These are phyloP conservation scores for Gobio occitaniae DNA, from an alignment of 2,797 vertebrate genomes.

Conservation along the genomic window DNA sequence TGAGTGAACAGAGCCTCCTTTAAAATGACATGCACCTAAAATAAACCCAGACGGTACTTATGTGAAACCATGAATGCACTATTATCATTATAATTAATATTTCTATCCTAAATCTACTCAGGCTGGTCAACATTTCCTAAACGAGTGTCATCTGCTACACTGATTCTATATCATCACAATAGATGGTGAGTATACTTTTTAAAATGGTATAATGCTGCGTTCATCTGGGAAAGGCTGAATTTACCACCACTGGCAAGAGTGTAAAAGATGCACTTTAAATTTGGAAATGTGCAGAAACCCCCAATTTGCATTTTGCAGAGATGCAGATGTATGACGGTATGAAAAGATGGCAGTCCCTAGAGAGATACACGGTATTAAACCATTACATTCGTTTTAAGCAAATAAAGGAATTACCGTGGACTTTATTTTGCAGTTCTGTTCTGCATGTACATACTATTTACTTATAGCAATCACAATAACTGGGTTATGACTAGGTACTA, in stretches of 20 bases:
- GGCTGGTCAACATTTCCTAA: constrained; percentile 1
- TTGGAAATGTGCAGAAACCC: constrained; percentile 5
- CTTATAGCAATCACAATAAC: no score
- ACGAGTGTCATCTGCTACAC: background rate
- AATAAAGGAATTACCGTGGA: background rate
- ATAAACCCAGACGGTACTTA: constrained; percentile 52
- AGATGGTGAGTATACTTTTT: background rate
- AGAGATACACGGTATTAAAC: background rate
- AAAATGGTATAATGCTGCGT: background rate
- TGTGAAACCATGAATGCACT: constrained; percentile 50
- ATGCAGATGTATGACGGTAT: background rate
- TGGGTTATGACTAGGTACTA: no score
- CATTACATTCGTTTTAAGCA: background rate
- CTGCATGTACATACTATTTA: no score
- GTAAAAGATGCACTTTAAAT: background rate
- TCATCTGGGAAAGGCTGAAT: background rate
- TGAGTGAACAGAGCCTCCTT: constrained; percentile 59
- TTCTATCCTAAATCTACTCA: background rate
- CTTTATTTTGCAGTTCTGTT: no score
- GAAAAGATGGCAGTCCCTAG: background rate
- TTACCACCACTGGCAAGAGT: background rate
- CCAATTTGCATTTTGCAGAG: background rate
- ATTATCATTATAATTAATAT: constrained; percentile 31
- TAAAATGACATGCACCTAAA: constrained; percentile 60
- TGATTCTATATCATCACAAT: constrained; percentile 15